Evolutionary conservation across 2,113 vertebrate species (phyloP).

Genomic region (Gavialis gangeticus): DNA sequence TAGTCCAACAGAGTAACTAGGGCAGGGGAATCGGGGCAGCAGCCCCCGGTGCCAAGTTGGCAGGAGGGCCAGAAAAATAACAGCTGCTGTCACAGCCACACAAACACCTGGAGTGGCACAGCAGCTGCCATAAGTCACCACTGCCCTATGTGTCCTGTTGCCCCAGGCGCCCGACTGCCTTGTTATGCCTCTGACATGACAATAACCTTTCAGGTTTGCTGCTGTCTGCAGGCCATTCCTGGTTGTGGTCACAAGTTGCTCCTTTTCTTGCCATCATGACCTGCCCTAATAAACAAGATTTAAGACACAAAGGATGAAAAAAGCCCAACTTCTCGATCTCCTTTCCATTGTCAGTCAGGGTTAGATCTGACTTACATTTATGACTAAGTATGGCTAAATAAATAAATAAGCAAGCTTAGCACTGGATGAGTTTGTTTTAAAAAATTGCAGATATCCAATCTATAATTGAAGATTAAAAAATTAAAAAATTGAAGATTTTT

Average conservation of each 20-base stretch:
- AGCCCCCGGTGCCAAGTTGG: no score
- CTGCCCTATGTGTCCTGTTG: no score
- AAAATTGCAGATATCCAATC: background rate
- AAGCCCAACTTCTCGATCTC: background rate
- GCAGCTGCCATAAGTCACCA: no score
- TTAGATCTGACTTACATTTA: background rate
- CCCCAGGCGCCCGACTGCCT: no score
- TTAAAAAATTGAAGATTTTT: background rate
- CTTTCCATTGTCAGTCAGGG: rapidly evolving
- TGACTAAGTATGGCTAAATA: background rate
- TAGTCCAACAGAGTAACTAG: no score
- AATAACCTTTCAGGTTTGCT: background rate
- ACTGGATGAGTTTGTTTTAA: background rate
- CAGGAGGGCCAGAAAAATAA: no score
- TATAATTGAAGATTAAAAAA: background rate
- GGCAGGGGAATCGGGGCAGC: no score
- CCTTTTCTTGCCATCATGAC: background rate
- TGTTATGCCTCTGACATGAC: no score
- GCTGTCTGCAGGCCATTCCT: background rate
- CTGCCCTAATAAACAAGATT: background rate
- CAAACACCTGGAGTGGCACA: no score
- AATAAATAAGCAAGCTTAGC: background rate
- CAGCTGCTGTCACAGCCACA: no score
- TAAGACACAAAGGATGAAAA: background rate
- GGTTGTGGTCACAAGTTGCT: background rate